Base-by-base conservation (phyloP, 2,888 invertebrate species). In the Meta bourneti region DNA sequence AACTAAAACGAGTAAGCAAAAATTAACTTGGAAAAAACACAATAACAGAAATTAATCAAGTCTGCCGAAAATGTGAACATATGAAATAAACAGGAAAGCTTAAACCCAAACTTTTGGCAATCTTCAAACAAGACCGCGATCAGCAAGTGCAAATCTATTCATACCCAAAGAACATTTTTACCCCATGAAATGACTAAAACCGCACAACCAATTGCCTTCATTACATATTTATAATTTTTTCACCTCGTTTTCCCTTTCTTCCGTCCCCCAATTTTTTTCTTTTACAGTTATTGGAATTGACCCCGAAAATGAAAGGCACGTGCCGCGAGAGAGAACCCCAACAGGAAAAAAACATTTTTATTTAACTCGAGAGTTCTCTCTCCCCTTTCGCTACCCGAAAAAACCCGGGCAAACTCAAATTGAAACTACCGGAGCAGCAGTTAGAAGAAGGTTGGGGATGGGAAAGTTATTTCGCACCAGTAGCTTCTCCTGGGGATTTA, bases 401-500 rank as follows among this genome's bases (percentile, higher is more conserved):
- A 51, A 71, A 54, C 86, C 71, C 71, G n/a, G 48, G 20, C 72
- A 77, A 86, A 72, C 82, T 34, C 78, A 91, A 87, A 86, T 91
- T 91, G 91, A 91, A 91, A 91, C 86, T 91, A 86, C 86, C 91
- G 71, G 54, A 81, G 70, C 75, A 80, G 81, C 75, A 54, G 61
- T 83, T 89, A 77, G 83, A 78, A n/a, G 78, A 77, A 51, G 52
- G 48, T 52, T 13, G 77, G 69, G 48, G 48, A 69, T 61, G 71
- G 80, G 52, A 86, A 86, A 79, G 87, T 89, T 75, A 75, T 89
- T 82, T 87, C 86, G 77, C 86, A 86, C 91, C 86, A 54, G 78
- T 77, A 87, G 75, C 85, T 85, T 74, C 91, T 91, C 91, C 77
- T 48, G 82, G 75, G 82, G 86, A 87, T 91, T 91, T 91, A 86